Evolutionary conservation across 1,140 invertebrate species (phyloP), one percentile per base, ranked within the genome.

Genomic region (Achatina immaculata): DNA sequence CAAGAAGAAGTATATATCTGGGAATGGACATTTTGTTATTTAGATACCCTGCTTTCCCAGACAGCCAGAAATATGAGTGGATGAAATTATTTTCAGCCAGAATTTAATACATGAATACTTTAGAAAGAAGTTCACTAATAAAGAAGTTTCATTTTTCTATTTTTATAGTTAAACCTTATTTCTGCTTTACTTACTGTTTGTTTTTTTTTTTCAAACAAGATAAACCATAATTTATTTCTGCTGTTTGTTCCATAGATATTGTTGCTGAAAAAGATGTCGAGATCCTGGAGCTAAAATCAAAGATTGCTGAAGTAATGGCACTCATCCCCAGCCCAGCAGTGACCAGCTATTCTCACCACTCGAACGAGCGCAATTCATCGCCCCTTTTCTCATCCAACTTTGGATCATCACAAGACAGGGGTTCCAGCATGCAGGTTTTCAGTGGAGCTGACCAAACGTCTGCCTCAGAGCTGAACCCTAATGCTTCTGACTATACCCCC

Each of bases 401-500:
- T 93, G 66, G 93, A 28, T 58, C 72, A 24, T 55, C 58, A 36
- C 78, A 71, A 16, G 65, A 78, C 42, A 68, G 42, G 34, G 36
- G 24, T 31, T 9, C 38, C 1, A 43, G 24, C 94, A 88, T 92
- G 93, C 73, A 34, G 31, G 45, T 75, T 19, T 88, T 84, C 89
- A 88, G 89, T 82, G 73, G 91, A 76, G 85, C 87, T 62, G 87
- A 86, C 69, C 71, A 81, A 78, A 89, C 73, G 80, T 85, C 81
- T 79, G 87, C 69, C 83, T 96, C 95, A 24, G 95, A 94, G 83
- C 93, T 97, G 80, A 96, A 97, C 93, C 96, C 96, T 66, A 97
- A 97, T 92, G 96, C 96, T 79, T 95, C 95, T 81, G 96, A 95
- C 82, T 98, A 97, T 91, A 97, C 96, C 77, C 96, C 96, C 45